Conservation (phyloP, 2,113 vertebrate species). For the Delphinus delphis region DNA sequence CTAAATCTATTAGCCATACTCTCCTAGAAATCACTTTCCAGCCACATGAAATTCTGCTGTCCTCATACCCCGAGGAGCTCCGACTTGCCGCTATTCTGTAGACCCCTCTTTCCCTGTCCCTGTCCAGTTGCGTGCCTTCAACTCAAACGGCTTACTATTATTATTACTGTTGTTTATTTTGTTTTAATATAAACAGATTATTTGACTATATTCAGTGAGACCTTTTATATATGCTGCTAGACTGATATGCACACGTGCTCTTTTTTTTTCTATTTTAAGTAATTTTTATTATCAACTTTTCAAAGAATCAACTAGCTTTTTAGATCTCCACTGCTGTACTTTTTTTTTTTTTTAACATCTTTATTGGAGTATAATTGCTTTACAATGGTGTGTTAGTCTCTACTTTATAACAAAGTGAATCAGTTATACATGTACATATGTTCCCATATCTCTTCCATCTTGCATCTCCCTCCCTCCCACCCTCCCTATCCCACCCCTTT, state of each 20-base stretch:
- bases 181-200: background rate
- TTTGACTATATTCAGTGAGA: background rate
- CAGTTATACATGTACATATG: no score
- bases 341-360: no score
- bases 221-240: background rate
- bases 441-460: no score
- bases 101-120: background rate
- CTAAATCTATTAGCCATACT: background rate
- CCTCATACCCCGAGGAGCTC: background rate
- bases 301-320: no score
- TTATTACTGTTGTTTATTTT: background rate
- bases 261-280: background rate
- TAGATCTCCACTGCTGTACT: no score
- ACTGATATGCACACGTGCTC: background rate
- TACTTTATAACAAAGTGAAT: no score
- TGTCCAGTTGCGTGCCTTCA: background rate
- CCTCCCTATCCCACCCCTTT: no score
- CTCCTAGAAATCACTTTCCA: background rate
- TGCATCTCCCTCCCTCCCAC: no score
- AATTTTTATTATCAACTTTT: no score
- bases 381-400: no score
- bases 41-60: background rate
- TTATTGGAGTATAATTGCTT: no score
- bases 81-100: accelerated
- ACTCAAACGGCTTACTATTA: background rate